Conservation (phyloP, 2,888 invertebrate genomes). For the Cheilosia urbana region DNA sequence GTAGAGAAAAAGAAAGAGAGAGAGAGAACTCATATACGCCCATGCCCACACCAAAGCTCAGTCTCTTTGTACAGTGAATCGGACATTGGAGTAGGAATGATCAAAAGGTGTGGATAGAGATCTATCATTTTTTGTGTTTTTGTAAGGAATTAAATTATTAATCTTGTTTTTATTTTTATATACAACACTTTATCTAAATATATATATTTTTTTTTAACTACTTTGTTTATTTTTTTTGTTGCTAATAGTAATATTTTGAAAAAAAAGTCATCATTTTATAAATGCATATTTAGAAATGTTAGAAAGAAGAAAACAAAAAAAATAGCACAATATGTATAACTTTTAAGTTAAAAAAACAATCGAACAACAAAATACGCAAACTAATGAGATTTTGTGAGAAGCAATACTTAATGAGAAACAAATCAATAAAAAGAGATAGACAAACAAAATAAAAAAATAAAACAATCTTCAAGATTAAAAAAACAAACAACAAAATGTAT, state of each 20-base stretch:
- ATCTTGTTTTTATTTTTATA: constrained; percentile 54
- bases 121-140: constrained; percentile 69
- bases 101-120: constrained; percentile 45
- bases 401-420: constrained; percentile 71
- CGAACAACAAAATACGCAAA: constrained; percentile 78
- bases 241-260: constrained; percentile 64
- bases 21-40: constrained; percentile 4
- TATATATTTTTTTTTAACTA: constrained; percentile 38
- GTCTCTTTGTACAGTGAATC: constrained; percentile 51
- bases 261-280: constrained; percentile 73
- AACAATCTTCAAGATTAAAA: constrained; percentile 73
- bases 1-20: background rate
- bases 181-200: constrained; percentile 12
- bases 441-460: constrained; percentile 37
- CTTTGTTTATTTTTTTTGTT: constrained; percentile 54
- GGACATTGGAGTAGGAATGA: constrained; percentile 42
- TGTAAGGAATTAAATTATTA: constrained; percentile 75
- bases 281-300: constrained; percentile 56
- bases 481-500: constrained; percentile 1
- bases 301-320: constrained; percentile 60
- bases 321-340: constrained; percentile 81
- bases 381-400: constrained; percentile 75
- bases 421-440: constrained; percentile 67
- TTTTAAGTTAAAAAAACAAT: constrained; percentile 80
- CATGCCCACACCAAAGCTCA: constrained; percentile 32